Conservation (phyloP, 1,140 invertebrate species). For the Coboldia fuscipes region DNA sequence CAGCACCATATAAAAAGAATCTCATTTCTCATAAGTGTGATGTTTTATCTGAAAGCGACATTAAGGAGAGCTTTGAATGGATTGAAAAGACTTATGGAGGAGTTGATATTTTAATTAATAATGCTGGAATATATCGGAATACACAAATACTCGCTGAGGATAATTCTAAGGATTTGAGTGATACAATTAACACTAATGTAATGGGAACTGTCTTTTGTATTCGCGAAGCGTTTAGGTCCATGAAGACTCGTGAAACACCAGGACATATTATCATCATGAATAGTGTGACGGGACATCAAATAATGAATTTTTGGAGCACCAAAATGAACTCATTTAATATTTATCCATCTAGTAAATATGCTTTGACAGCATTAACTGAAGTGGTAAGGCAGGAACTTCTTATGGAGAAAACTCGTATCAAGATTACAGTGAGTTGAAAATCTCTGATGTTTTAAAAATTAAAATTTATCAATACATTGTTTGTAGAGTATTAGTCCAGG, state of each 20-base stretch:
- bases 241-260: constrained; percentile 5
- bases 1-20: too few relatives aligned
- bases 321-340: background rate
- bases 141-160: background rate
- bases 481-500: constrained; percentile 1
- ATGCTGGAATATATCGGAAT: constrained; percentile 25
- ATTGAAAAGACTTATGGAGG: constrained; percentile 29
- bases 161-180: background rate
- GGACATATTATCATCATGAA: constrained; percentile 2
- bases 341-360: constrained; percentile 1
- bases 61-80: constrained; percentile 34
- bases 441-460: too few relatives aligned
- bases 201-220: constrained; percentile 36
- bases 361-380: constrained; percentile 1
- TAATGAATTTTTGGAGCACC: background rate
- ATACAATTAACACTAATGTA: constrained; percentile 35
- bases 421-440: constrained; percentile 2
- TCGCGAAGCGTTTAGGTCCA: constrained; percentile 25
- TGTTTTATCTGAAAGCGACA: constrained; percentile 34
- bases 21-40: too few relatives aligned
- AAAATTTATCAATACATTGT: background rate
- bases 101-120: constrained; percentile 41
- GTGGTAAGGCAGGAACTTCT: constrained; percentile 1
- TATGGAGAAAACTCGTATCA: background rate
- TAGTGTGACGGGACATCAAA: constrained; percentile 1